phyloP scores from a whole-genome alignment of 2,888 invertebrate species.

The Dusona sp. region DNA sequence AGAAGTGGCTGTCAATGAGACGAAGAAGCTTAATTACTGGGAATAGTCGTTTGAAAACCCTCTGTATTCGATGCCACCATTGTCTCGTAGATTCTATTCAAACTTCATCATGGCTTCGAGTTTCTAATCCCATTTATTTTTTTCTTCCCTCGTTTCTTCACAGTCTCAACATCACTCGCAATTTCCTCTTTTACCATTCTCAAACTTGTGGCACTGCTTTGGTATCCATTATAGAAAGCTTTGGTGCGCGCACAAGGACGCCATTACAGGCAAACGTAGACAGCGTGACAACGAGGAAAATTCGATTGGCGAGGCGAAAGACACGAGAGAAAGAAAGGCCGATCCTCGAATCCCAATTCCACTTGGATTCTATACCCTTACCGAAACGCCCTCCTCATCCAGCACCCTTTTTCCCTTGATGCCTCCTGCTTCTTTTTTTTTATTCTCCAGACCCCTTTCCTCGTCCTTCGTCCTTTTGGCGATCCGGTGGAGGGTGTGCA shows the following conservation, averaged over 20 bases:
- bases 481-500: constrained; percentile 6
- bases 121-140: neutral
- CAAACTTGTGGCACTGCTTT: constrained; percentile 42
- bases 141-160: constrained; percentile 7
- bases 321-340: constrained; percentile 55
- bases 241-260: constrained; percentile 30
- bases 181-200: constrained; percentile 45
- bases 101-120: constrained; percentile 34
- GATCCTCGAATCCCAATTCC: constrained; percentile 68
- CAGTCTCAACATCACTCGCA: constrained; percentile 17
- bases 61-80: constrained; percentile 54
- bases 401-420: constrained; percentile 55
- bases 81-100: constrained; percentile 68
- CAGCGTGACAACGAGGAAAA: constrained; percentile 69
- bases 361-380: constrained; percentile 58
- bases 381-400: constrained; percentile 57
- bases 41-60: constrained; percentile 66
- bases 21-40: constrained; percentile 68
- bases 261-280: constrained; percentile 43
- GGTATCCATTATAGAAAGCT: constrained; percentile 26
- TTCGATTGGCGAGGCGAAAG: constrained; percentile 66
- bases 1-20: constrained; percentile 17
- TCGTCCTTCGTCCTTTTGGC: constrained; percentile 19
- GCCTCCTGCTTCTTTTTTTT: constrained; percentile 49
- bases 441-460: constrained; percentile 41